phyloP scores from a whole-genome alignment of 2,888 invertebrate species.

The Macrosiphum euphorbiae region DNA sequence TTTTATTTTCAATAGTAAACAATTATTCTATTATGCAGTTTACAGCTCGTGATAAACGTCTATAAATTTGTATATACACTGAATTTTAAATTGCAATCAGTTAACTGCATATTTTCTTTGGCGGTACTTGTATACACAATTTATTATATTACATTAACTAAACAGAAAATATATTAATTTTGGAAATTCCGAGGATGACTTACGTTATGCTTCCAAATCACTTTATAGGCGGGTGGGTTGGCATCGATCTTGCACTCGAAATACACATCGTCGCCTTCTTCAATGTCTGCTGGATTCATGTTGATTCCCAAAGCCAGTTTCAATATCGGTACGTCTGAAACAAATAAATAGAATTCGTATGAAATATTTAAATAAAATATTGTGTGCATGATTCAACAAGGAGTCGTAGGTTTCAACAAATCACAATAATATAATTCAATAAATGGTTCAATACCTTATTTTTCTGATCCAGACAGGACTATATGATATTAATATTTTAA shows the following conservation, averaged over 20 bases:
- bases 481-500: background rate
- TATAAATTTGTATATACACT: background rate
- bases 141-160: background rate
- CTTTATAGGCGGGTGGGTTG: slow-evolving; percentile 84
- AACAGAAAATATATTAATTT: background rate
- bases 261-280: slow-evolving; percentile 85
- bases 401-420: background rate
- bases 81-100: background rate
- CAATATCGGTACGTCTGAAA: slow-evolving; percentile 79
- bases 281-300: slow-evolving; percentile 83
- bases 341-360: background rate
- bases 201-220: slow-evolving; percentile 85
- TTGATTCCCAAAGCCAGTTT: slow-evolving; percentile 80
- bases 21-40: background rate
- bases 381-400: background rate
- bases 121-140: background rate
- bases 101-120: background rate
- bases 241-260: slow-evolving; percentile 85
- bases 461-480: background rate
- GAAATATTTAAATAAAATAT: background rate
- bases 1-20: background rate
- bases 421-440: background rate
- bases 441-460: background rate
- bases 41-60: background rate
- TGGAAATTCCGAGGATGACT: slow-evolving; percentile 71